phyloP scores from a whole-genome alignment of 35 echinoderm and acorn worm genomes.

The Stichopus chloronotus region DNA sequence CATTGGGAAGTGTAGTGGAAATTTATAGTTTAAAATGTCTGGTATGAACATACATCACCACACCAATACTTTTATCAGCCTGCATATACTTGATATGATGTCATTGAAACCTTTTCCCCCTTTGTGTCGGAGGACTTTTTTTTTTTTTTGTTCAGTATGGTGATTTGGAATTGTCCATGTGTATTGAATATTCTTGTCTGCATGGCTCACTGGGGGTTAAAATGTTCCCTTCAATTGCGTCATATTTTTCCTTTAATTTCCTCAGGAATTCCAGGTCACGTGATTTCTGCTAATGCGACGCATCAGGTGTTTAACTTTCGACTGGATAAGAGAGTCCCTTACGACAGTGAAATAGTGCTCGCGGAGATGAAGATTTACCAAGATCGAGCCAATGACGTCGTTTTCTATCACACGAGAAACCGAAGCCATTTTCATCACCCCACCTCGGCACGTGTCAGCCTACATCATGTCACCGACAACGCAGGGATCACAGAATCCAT shows the following conservation, averaged over 20 bases:
- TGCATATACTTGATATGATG: background rate
- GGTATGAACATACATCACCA: too few species aligned
- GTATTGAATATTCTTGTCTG: background rate
- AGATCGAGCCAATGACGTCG: constrained; percentile 81
- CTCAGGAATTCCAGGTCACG: constrained; percentile 78
- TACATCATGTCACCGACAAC: constrained; percentile 64
- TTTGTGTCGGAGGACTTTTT: background rate
- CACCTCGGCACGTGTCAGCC: constrained; percentile 59
- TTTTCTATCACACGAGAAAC: constrained; percentile 51
- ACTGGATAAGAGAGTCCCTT: constrained; percentile 59
- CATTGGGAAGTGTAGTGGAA: too few species aligned
- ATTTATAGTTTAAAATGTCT: too few species aligned
- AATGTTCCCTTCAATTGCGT: background rate
- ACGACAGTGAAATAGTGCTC: constrained; percentile 84
- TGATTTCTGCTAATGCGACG: constrained; percentile 45
- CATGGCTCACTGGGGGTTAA: background rate
- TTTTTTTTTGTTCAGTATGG: background rate
- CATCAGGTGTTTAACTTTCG: constrained; percentile 80
- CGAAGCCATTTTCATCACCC: constrained; percentile 58
- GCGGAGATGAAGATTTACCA: constrained; percentile 93
- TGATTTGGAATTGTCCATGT: too few species aligned
- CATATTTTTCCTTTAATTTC: constrained; percentile 26
- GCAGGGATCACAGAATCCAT: background rate
- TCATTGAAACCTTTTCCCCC: background rate
- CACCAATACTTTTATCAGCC: too few species aligned